phyloP scores from a whole-genome alignment of 1,140 invertebrate species.

The Brachionus sp. region DNA sequence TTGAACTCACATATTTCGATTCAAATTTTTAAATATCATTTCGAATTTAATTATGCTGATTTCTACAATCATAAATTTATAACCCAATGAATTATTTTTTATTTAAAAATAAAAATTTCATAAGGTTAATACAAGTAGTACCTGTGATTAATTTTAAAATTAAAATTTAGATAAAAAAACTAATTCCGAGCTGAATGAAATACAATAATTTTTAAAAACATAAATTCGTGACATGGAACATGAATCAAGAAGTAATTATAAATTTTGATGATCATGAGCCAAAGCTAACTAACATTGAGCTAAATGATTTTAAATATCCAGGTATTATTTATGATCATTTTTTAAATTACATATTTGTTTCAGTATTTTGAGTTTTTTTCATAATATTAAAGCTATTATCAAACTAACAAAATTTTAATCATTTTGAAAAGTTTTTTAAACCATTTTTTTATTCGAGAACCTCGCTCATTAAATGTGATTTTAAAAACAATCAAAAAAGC shows the following conservation, averaged over 20 bases:
- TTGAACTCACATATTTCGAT: not conserved
- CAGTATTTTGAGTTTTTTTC: not conserved
- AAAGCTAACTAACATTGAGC: not conserved
- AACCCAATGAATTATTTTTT: not conserved
- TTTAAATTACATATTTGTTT: not conserved
- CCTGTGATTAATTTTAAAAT: not conserved
- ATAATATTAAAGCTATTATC: not conserved
- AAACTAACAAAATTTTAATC: not conserved
- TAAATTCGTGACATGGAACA: not conserved
- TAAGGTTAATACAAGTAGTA: not conserved
- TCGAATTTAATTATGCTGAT: not conserved
- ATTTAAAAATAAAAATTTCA: not conserved
- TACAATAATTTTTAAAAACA: not conserved
- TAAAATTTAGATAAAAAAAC: no score
- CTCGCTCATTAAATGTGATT: slow-evolving; percentile 20
- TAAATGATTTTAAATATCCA: not conserved
- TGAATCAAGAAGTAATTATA: not conserved
- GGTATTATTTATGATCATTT: not conserved
- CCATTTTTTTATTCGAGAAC: not conserved
- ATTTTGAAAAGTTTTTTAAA: not conserved
- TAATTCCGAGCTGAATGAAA: not conserved
- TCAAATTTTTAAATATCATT: not conserved
- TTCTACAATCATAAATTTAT: not conserved
- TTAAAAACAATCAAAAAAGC: slow-evolving; percentile 33
- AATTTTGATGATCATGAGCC: not conserved